phyloP scores from a whole-genome alignment of 2,888 invertebrate genomes.

The Nephrotoma flavescens region DNA sequence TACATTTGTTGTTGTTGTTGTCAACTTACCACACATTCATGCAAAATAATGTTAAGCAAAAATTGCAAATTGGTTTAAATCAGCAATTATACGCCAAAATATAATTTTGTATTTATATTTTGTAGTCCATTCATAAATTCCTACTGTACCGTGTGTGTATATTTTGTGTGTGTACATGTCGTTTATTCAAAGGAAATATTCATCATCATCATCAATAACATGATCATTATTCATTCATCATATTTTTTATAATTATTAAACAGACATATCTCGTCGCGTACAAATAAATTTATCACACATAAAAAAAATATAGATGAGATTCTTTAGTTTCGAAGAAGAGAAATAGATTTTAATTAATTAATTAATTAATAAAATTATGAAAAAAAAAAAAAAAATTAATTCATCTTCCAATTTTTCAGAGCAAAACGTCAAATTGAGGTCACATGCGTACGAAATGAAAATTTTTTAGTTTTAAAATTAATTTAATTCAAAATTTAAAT shows the following conservation, averaged over 20 bases:
- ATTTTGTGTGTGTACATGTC: background rate
- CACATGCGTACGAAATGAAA: constrained; percentile 25
- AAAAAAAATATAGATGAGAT: background rate
- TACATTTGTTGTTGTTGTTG: background rate
- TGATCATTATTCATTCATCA: background rate
- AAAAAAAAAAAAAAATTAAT: background rate
- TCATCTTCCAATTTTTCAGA: constrained; percentile 9
- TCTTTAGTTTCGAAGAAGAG: background rate
- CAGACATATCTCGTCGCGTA: background rate
- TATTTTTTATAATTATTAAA: background rate
- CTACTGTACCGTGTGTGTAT: background rate
- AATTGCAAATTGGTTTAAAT: background rate
- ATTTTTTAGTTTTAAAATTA: background rate
- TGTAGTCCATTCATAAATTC: background rate
- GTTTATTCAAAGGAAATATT: background rate
- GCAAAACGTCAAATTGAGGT: constrained; percentile 31
- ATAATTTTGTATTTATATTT: background rate
- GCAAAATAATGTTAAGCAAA: background rate
- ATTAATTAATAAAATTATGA: background rate
- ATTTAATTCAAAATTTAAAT: background rate
- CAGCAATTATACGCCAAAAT: background rate
- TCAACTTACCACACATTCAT: background rate
- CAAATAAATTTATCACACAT: background rate
- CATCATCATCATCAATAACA: background rate
- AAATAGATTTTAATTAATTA: background rate